These are phyloP conservation scores for Eupelmus urozonus DNA, from an alignment of 2,888 invertebrate species.

Conservation along the genomic window DNA sequence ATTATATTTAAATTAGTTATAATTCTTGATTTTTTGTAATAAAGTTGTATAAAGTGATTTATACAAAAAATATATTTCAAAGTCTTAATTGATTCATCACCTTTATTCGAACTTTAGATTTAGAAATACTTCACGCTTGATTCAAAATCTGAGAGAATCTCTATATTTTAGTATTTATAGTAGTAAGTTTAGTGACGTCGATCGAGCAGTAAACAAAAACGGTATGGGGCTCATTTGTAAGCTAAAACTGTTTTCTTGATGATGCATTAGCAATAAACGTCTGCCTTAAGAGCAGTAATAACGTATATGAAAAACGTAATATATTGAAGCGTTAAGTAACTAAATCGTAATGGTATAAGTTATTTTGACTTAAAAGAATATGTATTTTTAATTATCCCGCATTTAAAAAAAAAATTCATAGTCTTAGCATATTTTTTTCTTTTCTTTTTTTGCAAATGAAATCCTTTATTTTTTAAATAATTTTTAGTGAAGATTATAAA, in stretches of 20 bases:
- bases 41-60: conserved; percentile 53
- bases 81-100: background rate
- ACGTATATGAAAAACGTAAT: conserved; percentile 1
- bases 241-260: conserved; percentile 22
- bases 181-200: conserved; percentile 10
- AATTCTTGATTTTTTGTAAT: conserved; percentile 37
- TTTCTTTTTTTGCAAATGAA: no score
- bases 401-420: no score
- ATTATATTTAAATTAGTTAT: conserved; percentile 35
- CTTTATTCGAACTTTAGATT: background rate
- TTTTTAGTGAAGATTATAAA: no score
- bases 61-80: conserved; percentile 20
- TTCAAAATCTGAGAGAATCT: background rate
- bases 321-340: background rate
- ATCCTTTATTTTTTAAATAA: no score
- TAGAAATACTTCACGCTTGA: no score
- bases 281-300: conserved; percentile 4
- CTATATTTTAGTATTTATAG: conserved; percentile 2
- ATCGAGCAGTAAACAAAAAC: conserved; percentile 24
- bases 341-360: no score
- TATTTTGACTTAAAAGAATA: no score
- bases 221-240: conserved; percentile 39
- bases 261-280: conserved; percentile 23
- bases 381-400: no score
- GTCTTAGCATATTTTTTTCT: no score